Evolutionary conservation across 2,888 invertebrate species (phyloP), one percentile per base, ranked within the genome.

Genomic region (Leucophenga maculata): DNA sequence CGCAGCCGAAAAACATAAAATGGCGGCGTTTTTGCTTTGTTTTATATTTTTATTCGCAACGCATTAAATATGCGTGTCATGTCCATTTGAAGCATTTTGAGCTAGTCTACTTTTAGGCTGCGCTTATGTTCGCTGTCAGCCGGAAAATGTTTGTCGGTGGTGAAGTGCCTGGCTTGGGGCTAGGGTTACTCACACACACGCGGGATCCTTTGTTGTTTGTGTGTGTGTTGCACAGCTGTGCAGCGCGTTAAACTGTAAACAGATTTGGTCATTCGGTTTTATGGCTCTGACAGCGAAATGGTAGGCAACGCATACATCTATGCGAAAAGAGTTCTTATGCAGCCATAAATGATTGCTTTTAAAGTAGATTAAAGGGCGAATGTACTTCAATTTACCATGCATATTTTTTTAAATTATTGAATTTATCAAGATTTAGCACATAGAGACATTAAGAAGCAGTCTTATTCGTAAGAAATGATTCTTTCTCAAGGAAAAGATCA

Each of bases 11-110:
- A 14, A 55, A 52, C 31, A 46, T 50, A 26, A 68, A 44, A 31
- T 31, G 44, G 18, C 13, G 44, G 32, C 14, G 13, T 16, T 16
- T 18, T 31, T 60, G 31, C 50, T 60, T 26, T 50, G 67, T 44
- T 60, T 26, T 26, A n/a, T 26, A 4, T 26, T 26, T 26, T 26
- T 26, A 26, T 26, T 26, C 26, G 26, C 26, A 26, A 4, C 70
- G 48, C 75, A 80, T 80, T 80, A 75, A 78, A 78, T 84, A 84
- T 80, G 84, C 84, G 77, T 77, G 80, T 80, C 84, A 78, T 82
- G 79, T 84, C 72, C 79, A 75, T 78, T 77, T 84, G 75, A 11
- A n/a, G 11, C 39, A 11, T 11, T 75, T 74, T 77, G 70, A 67
- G 22, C 39, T 16, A 32, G 39, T 18, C 6, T n/a, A 16, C 60